A percentile compares a stretch with the other conserved stretches of the same genome.
These are phyloP conservation scores for Dicerorhinus sumatrensis DNA, from an alignment of 2,113 vertebrate genomes.

Conservation along the genomic window DNA sequence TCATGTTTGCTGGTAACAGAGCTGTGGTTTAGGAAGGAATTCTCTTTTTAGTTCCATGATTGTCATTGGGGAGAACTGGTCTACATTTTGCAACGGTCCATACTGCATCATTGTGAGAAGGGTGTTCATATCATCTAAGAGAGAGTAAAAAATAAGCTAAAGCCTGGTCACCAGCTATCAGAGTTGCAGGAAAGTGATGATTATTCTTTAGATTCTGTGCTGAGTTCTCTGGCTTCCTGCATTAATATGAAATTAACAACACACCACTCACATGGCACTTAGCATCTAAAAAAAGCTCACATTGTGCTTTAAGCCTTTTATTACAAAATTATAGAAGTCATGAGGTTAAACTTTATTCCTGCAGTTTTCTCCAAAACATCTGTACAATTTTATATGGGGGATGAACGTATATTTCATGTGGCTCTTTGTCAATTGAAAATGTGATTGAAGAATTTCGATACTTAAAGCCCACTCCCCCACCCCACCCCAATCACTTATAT, in stretches of 20 bases:
- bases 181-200: conserved; percentile 72
- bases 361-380: conserved; percentile 85
- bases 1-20: neutral
- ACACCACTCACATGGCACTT: conserved; percentile 83
- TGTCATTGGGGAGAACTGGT: neutral
- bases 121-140: conserved; percentile 70
- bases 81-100: neutral
- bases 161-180: conserved; percentile 60
- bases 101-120: conserved; percentile 47
- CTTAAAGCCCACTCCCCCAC: conserved; percentile 64
- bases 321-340: conserved; percentile 87
- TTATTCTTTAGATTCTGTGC: conserved; percentile 81
- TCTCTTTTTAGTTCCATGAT: neutral
- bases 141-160: conserved; percentile 58
- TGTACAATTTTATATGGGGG: conserved; percentile 80
- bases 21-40: conserved; percentile 1
- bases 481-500: conserved; percentile 35
- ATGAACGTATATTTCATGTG: conserved; percentile 79
- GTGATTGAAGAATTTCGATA: conserved; percentile 78
- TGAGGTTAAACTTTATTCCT: conserved; percentile 87
- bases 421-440: conserved; percentile 84
- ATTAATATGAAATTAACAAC: conserved; percentile 88
- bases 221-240: conserved; percentile 83
- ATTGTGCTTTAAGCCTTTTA: conserved; percentile 88
- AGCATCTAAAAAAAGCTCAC: conserved; percentile 86